Percentiles rank a stretch among this genome's conserved stretches.
These are phyloP conservation scores for Zelleria hepariella DNA, from an alignment of 2,888 invertebrate genomes.

Conservation along the genomic window DNA sequence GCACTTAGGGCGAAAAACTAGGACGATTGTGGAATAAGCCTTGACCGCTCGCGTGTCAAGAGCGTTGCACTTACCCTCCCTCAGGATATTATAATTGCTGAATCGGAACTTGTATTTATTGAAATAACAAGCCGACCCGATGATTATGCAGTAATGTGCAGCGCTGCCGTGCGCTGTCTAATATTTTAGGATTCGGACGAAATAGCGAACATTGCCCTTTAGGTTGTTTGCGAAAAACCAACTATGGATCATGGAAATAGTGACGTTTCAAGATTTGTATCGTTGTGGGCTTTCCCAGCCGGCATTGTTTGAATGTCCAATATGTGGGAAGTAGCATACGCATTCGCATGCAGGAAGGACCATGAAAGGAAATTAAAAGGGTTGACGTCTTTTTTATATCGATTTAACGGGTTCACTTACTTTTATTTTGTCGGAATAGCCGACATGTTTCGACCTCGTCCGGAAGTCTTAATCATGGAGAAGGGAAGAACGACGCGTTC, in stretches of 20 bases:
- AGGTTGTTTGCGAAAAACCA: background rate
- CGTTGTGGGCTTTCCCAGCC: no score
- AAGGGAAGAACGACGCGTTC: no score
- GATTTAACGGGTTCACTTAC: no score
- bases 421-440: no score
- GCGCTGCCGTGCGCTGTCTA: background rate
- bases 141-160: background rate
- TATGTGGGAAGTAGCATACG: no score
- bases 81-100: conserved; percentile 21
- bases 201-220: background rate
- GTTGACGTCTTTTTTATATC: no score
- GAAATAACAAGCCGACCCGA: background rate
- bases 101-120: conserved; percentile 6
- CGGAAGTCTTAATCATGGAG: no score
- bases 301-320: no score
- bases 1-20: background rate
- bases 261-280: background rate
- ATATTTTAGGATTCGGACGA: background rate
- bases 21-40: background rate
- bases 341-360: no score
- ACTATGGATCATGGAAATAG: background rate
- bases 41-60: conserved; percentile 42
- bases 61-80: conserved; percentile 37
- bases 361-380: no score
- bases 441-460: no score